A percentile compares a stretch with the other conserved stretches of the same genome.
These are phyloP conservation scores for Ectemnius lituratus DNA, from an alignment of 2,888 invertebrate species.

Conservation along the genomic window DNA sequence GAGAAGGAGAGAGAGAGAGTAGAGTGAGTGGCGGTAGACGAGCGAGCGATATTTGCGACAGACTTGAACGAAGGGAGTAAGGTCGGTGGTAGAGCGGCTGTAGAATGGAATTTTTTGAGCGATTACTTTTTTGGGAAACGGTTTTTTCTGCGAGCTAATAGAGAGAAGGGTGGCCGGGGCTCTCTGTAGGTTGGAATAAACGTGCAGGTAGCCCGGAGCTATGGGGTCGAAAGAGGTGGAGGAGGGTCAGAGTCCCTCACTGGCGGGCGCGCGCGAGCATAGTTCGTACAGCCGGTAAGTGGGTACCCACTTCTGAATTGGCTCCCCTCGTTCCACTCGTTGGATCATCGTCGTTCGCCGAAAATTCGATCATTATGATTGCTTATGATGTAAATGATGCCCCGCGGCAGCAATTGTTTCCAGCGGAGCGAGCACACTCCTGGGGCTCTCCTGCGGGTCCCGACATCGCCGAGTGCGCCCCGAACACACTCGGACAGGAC, in stretches of 20 bases:
- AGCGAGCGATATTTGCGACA: not conserved
- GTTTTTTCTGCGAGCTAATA: slow-evolving; percentile 13
- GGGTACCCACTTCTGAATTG: slow-evolving; percentile 77
- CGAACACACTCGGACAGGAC: slow-evolving; percentile 37
- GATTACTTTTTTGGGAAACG: slow-evolving; percentile 64
- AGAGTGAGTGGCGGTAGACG: not conserved
- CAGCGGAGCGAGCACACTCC: slow-evolving; percentile 67
- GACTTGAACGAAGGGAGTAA: slow-evolving; percentile 15
- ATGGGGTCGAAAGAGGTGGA: slow-evolving; percentile 63
- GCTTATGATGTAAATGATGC: slow-evolving; percentile 82
- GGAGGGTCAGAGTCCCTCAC: slow-evolving; percentile 60
- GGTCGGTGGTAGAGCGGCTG: slow-evolving; percentile 9
- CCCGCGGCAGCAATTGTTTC: slow-evolving; percentile 79
- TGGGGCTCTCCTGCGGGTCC: slow-evolving; percentile 56
- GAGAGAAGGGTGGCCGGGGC: not conserved
- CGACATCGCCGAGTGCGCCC: slow-evolving; percentile 24
- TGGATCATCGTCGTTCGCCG: slow-evolving; percentile 77
- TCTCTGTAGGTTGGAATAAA: slow-evolving; percentile 66
- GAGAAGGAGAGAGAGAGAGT: not conserved
- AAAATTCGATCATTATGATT: slow-evolving; percentile 78
- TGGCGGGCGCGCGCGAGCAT: slow-evolving; percentile 47
- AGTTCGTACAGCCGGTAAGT: slow-evolving; percentile 72
- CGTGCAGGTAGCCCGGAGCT: slow-evolving; percentile 72
- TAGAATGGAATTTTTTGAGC: slow-evolving; percentile 49
- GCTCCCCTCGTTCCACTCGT: slow-evolving; percentile 77